phyloP scores from a whole-genome alignment of 2,888 invertebrate genomes.

The Drosophila buzzatii region DNA sequence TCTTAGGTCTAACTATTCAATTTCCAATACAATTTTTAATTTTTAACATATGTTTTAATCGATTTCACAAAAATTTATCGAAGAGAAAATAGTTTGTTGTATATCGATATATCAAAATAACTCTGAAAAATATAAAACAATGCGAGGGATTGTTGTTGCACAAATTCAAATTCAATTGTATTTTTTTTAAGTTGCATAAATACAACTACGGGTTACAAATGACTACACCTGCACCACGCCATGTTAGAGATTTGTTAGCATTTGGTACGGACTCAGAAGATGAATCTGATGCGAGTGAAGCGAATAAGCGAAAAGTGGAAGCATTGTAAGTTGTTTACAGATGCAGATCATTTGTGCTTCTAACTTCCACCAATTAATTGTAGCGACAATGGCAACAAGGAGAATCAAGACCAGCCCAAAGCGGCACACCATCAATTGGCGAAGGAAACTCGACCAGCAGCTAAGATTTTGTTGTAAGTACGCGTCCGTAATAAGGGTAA shows the following conservation, averaged over 20 bases:
- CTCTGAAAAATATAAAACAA: constrained; percentile 11
- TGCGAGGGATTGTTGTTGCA: constrained; percentile 24
- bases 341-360: background rate
- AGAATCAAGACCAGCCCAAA: constrained; percentile 45
- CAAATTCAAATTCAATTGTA: constrained; percentile 39
- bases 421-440: background rate
- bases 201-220: constrained; percentile 45
- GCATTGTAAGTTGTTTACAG: constrained; percentile 16
- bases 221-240: constrained; percentile 79
- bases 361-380: constrained; percentile 7
- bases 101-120: constrained; percentile 15
- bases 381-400: constrained; percentile 54
- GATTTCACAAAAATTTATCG: background rate
- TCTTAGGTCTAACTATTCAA: background rate
- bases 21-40: background rate
- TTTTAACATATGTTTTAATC: background rate
- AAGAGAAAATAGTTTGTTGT: background rate
- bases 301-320: constrained; percentile 12
- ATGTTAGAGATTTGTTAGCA: constrained; percentile 82
- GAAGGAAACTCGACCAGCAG: constrained; percentile 9
- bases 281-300: constrained; percentile 64
- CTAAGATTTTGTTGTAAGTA: constrained; percentile 63
- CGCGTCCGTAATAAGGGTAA: background rate
- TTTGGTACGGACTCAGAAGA: constrained; percentile 83
- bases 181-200: constrained; percentile 5